Percentiles rank a stretch among this genome's conserved stretches.
Conservation (phyloP, 2,888 invertebrate genomes). For the Celastrina argiolus region DNA sequence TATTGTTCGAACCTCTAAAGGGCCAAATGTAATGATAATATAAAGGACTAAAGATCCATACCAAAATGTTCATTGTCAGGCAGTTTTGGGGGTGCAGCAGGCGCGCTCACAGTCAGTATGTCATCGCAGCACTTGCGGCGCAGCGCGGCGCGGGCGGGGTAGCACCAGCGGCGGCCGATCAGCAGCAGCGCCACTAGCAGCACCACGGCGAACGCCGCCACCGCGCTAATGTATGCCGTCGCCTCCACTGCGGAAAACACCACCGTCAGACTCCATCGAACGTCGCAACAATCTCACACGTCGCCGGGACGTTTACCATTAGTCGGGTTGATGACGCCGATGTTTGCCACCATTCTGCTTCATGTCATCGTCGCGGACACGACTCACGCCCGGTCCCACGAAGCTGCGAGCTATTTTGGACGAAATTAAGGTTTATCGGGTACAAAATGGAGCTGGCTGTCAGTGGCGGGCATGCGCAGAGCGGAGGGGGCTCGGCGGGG, state of each 20-base stretch:
- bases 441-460: slow-evolving; percentile 61
- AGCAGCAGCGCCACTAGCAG: slow-evolving; percentile 91
- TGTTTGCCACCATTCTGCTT: slow-evolving; percentile 65
- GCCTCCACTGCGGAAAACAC: slow-evolving; percentile 83
- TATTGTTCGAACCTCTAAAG: neutral
- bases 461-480: slow-evolving; percentile 62
- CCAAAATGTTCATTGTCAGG: slow-evolving; percentile 69
- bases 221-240: slow-evolving; percentile 91
- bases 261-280: slow-evolving; percentile 30
- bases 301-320: slow-evolving; percentile 61
- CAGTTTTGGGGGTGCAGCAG: slow-evolving; percentile 53
- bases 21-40: neutral
- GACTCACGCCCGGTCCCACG: neutral
- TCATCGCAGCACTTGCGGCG: slow-evolving; percentile 64
- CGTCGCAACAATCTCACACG: slow-evolving; percentile 27
- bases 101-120: slow-evolving; percentile 65
- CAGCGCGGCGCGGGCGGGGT: slow-evolving; percentile 58
- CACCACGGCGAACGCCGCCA: slow-evolving; percentile 89
- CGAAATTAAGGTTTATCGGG: slow-evolving; percentile 3
- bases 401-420: neutral
- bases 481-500: slow-evolving; percentile 62
- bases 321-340: slow-evolving; percentile 59
- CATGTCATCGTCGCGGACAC: slow-evolving; percentile 32
- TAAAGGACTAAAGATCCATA: slow-evolving; percentile 40
- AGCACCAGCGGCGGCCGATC: slow-evolving; percentile 85